Base-by-base conservation (phyloP, 2,113 vertebrate genomes). In the Cacatua alba region DNA sequence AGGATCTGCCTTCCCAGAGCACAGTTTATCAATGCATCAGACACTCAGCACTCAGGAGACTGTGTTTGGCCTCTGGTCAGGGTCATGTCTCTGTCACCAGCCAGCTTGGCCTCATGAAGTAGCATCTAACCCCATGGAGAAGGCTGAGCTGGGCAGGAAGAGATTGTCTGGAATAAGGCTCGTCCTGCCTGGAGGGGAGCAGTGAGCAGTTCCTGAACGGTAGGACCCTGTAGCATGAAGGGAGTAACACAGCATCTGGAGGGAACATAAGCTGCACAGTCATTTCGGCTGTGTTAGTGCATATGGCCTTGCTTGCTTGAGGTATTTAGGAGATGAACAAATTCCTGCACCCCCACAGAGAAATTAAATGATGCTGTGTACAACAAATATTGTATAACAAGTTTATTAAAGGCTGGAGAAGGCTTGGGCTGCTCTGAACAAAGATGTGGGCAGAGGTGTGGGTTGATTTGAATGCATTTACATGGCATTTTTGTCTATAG, bases 321-420 rank as follows among this genome's bases (percentile, higher is more conserved):
- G 49, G 31, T 75, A 24, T 86, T 90, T 88, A 52, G 37, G 62
- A 77, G 79, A 49, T 49, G 43, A 86, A 55, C 31, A 17, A 59
- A 75, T 81, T 77, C 72, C 88, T 93, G 43, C 31, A 46, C 55
- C 82, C 74, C 75, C 70, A 76, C 86, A 71, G 74, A 67, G 51
- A 88, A 85, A 88, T 63, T 79, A 89, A 68, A 72, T 20, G 29
- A 46, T 93, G 55, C 48, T 90, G 18, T 74, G 60, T 68, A 62
- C 59, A 91, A 33, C 41, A 87, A 91, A 91, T 87, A 90, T 53
- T 62, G 46, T 86, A 67, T 86, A 97, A 93, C 53, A 88, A 85
- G 62, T 33, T 90, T 94, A 49, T 92, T 87, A 89, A 88, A 92
- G 48, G 18, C 86, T 88, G 41, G 14, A 85, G 77, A 85, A 82